Conservation (phyloP, 2,113 vertebrate genomes). For the Nymphicus hollandicus region DNA sequence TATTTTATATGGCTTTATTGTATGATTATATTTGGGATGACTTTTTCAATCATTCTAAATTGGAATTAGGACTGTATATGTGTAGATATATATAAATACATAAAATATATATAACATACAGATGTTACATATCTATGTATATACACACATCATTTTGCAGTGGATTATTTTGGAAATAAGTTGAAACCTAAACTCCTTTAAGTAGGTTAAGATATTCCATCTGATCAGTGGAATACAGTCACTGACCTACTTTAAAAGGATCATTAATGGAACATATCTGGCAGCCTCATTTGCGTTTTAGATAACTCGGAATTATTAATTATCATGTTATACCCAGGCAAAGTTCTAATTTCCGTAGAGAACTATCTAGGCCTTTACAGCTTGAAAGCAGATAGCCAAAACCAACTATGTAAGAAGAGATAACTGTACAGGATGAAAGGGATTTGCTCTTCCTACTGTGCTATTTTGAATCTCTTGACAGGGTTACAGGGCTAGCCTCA, state of each 20-base stretch:
- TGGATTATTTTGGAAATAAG: not conserved
- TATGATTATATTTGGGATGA: not conserved
- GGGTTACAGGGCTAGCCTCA: not conserved
- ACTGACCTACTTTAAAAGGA: conserved; percentile 48
- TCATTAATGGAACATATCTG: conserved; percentile 24
- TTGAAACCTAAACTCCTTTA: conserved; percentile 29
- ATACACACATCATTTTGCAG: not conserved
- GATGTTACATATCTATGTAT: not conserved
- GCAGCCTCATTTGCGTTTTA: conserved; percentile 41
- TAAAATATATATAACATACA: not conserved
- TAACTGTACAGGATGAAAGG: not conserved
- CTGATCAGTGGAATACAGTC: conserved; percentile 1
- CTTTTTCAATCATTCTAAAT: not conserved
- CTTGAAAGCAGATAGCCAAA: conserved; percentile 8
- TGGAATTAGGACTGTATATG: not conserved
- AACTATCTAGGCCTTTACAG: not conserved
- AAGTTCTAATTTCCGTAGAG: not conserved
- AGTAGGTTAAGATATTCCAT: conserved; percentile 37
- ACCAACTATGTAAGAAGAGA: not conserved
- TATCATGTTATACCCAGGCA: not conserved
- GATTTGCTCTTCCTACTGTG: conserved; percentile 21
- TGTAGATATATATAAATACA: not conserved
- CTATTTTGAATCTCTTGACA: not conserved
- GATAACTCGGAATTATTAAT: conserved; percentile 66
- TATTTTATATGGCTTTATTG: not conserved